Evolutionary conservation across 2,797 vertebrate genomes (phyloP).

Genomic region (Iguana delicatissima): DNA sequence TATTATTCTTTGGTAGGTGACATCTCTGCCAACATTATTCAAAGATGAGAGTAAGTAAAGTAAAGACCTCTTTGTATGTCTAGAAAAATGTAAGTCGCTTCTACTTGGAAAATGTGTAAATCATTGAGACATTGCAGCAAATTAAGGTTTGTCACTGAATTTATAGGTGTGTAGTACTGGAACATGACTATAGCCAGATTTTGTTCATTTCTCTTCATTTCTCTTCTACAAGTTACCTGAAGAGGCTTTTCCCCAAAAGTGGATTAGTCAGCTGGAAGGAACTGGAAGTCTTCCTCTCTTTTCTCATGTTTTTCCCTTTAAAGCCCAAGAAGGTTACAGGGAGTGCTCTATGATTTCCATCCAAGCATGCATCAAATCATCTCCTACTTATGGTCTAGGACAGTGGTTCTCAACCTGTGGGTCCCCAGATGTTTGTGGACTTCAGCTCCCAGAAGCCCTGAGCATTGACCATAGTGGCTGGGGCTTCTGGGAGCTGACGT

Average conservation of each 20-base stretch:
- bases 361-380: neutral
- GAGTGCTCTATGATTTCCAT: neutral
- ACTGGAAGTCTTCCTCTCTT: too few relatives aligned
- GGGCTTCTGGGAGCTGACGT: too few relatives aligned
- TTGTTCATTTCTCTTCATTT: neutral
- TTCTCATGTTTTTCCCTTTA: neutral
- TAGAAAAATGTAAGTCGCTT: neutral
- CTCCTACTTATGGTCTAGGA: neutral
- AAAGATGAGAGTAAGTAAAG: neutral
- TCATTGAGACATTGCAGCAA: neutral
- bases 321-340: neutral
- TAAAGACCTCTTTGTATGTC: neutral
- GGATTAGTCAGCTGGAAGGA: neutral
- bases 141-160: neutral
- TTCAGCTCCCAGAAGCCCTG: too few relatives aligned
- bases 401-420: too few relatives aligned
- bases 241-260: neutral
- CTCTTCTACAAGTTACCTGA: neutral
- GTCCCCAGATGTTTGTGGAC: too few relatives aligned
- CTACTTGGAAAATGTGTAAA: neutral
- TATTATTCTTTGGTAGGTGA: slow-evolving; percentile 86
- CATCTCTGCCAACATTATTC: neutral
- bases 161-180: neutral
- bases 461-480: too few relatives aligned
- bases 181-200: neutral